phyloP scores from a whole-genome alignment of 2,888 invertebrate species.

The Prenolepis imparis region DNA sequence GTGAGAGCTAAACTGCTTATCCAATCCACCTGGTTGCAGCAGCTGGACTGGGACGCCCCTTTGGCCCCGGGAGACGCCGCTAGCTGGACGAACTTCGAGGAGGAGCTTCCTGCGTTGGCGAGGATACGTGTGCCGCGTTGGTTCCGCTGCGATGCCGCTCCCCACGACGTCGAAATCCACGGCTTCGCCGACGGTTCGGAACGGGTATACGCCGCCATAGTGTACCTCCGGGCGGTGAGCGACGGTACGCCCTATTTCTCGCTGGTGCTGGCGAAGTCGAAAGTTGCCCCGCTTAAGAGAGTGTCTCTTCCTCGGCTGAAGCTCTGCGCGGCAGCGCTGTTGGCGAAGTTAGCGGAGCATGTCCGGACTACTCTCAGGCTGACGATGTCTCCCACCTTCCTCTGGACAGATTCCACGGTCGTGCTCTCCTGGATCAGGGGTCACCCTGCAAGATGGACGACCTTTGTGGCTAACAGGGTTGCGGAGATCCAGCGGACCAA shows the following conservation, averaged over 20 bases:
- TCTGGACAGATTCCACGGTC: neutral
- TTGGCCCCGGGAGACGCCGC: neutral
- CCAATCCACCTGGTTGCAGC: neutral
- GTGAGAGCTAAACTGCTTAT: fast-evolving
- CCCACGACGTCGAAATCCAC: neutral
- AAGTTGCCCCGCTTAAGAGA: neutral
- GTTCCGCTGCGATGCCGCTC: neutral
- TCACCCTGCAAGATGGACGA: neutral
- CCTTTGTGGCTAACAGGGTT: neutral
- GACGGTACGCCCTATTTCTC: fast-evolving
- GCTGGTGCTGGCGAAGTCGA: neutral
- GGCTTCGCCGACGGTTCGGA: neutral
- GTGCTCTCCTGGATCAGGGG: neutral
- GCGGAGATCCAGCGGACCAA: neutral
- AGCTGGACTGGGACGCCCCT: neutral
- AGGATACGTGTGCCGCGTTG: neutral
- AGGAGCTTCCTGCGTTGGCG: neutral
- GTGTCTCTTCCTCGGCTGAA: neutral
- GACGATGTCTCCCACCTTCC: too few relatives aligned
- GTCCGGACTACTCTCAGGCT: neutral
- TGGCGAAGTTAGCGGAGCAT: neutral
- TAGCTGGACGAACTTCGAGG: neutral
- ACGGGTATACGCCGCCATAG: neutral
- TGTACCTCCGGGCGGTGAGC: neutral
- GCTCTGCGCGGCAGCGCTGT: neutral